Percentiles rank a stretch among this genome's conserved stretches.
Evolutionary conservation across 1,140 invertebrate species (phyloP).

Genomic region (Paralvinella palmiformis): DNA sequence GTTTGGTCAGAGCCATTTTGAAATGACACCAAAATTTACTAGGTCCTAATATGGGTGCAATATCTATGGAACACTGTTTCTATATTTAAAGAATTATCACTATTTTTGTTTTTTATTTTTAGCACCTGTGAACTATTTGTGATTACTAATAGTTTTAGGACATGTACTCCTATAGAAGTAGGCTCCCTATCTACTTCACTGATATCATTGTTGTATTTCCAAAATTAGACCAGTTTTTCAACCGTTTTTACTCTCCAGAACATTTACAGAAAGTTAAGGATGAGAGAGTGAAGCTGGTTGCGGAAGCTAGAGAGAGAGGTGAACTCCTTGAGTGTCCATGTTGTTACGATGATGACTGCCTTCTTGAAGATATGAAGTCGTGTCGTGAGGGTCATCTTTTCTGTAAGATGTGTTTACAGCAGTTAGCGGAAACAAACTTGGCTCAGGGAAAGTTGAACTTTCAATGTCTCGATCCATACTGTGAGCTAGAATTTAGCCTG

Average conservation of each 20-base stretch:
- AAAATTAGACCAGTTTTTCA: slow-evolving; percentile 29
- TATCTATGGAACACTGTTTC: too few relatives aligned
- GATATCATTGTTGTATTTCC: too few relatives aligned
- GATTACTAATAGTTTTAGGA: too few relatives aligned
- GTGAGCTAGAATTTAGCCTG: slow-evolving; percentile 33
- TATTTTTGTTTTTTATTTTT: too few relatives aligned
- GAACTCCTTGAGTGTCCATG: slow-evolving; percentile 54
- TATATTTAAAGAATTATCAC: too few relatives aligned
- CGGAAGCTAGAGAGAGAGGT: slow-evolving; percentile 42
- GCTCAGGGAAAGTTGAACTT: slow-evolving; percentile 55
- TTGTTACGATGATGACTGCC: slow-evolving; percentile 58
- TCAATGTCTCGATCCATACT: slow-evolving; percentile 48
- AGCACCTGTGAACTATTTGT: too few relatives aligned
- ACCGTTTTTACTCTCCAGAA: slow-evolving; percentile 25
- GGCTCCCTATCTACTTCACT: too few relatives aligned
- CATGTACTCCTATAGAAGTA: too few relatives aligned
- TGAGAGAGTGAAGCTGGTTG: slow-evolving; percentile 15
- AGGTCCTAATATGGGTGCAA: too few relatives aligned
- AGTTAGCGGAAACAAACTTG: slow-evolving; percentile 52
- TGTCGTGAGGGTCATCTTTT: slow-evolving; percentile 59
- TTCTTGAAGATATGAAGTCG: slow-evolving; percentile 56
- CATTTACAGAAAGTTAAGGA: slow-evolving; percentile 23
- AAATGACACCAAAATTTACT: too few relatives aligned
- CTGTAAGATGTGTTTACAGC: slow-evolving; percentile 57
- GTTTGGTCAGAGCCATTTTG: too few relatives aligned